Evolutionary conservation across 2,888 invertebrate species (phyloP).

Genomic region (Hirtodrosophila duncani): DNA sequence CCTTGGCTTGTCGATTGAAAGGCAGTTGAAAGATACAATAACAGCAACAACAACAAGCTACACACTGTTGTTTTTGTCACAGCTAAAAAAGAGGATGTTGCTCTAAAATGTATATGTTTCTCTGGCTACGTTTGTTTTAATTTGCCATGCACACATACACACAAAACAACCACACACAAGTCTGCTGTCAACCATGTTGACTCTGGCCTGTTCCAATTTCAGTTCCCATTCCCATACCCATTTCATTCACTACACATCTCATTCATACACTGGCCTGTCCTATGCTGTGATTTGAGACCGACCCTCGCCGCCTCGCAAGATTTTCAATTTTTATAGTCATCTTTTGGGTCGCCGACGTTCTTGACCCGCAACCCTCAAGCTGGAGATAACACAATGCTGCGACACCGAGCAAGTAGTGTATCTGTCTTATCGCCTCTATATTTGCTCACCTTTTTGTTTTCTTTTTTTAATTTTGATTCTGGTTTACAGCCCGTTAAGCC

Average conservation of each 20-base stretch:
- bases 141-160: conserved; percentile 27
- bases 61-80: conserved; percentile 36
- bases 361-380: conserved; percentile 50
- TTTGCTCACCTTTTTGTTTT: too few species aligned
- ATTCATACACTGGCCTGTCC: conserved; percentile 46
- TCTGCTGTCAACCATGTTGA: background rate
- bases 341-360: conserved; percentile 53
- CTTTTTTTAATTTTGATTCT: too few species aligned
- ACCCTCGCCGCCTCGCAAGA: conserved; percentile 11
- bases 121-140: conserved; percentile 26
- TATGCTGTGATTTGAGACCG: conserved; percentile 47
- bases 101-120: background rate
- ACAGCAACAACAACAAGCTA: too few species aligned
- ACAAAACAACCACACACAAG: too few species aligned
- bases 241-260: conserved; percentile 70
- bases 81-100: conserved; percentile 29
- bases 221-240: conserved; percentile 43
- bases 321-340: conserved; percentile 58
- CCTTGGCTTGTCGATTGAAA: conserved; percentile 57
- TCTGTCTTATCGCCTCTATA: background rate
- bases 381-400: conserved; percentile 19
- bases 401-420: too few species aligned
- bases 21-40: conserved; percentile 50
- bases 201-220: conserved; percentile 4
- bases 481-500: too few species aligned